Conservation (phyloP, 2,888 invertebrate species). For the Cistogaster globosa region DNA sequence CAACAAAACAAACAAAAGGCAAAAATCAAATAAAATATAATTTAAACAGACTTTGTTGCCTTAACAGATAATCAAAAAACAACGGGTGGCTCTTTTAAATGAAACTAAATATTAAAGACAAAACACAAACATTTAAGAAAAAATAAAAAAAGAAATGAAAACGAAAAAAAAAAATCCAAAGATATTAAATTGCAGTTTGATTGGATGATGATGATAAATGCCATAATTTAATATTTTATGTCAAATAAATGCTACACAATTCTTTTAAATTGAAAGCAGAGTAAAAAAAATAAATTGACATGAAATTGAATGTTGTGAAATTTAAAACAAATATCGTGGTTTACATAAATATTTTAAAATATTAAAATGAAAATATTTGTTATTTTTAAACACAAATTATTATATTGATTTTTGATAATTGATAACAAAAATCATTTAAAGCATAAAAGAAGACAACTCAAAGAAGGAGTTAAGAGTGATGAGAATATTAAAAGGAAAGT, state of each 20-base stretch:
- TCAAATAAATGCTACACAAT: conserved; percentile 68
- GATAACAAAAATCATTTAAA: conserved; percentile 32
- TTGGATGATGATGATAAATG: conserved; percentile 75
- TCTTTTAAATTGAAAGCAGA: background rate
- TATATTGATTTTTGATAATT: conserved; percentile 47
- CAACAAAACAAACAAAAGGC: conserved; percentile 12
- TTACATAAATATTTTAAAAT: conserved; percentile 7
- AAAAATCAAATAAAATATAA: conserved; percentile 2
- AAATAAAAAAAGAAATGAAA: conserved; percentile 6
- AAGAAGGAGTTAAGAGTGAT: conserved; percentile 7
- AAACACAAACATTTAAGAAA: conserved; percentile 44
- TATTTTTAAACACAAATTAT: conserved; percentile 15
- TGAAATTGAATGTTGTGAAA: conserved; percentile 57
- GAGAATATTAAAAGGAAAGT: conserved; percentile 16
- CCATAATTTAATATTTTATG: conserved; percentile 75
- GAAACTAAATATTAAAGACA: conserved; percentile 39
- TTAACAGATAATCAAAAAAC: conserved; percentile 72
- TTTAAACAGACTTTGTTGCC: conserved; percentile 64
- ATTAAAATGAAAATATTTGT: conserved; percentile 12
- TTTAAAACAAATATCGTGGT: conserved; percentile 56
- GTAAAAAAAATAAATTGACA: background rate
- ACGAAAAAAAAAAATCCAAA: background rate
- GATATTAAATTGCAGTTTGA: conserved; percentile 71
- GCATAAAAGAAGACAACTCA: background rate
- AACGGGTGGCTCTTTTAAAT: conserved; percentile 70